A percentile compares a stretch with the other conserved stretches of the same genome.
These are phyloP conservation scores for Calephelis nemesis DNA, from an alignment of 1,140 invertebrate genomes.

Conservation along the genomic window DNA sequence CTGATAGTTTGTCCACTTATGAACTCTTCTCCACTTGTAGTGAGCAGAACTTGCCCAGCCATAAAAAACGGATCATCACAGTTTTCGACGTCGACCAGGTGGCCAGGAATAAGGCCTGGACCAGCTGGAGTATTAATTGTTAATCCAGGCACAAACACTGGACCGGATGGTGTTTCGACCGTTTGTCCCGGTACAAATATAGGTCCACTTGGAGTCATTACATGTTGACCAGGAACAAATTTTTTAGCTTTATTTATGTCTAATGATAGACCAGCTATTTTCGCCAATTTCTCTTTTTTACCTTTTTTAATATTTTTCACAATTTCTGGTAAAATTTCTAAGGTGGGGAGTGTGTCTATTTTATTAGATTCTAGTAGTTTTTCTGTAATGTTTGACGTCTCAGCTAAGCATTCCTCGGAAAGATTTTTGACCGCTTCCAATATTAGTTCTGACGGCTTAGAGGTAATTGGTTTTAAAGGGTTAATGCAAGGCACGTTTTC, in stretches of 20 bases:
- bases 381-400: constrained; percentile 80
- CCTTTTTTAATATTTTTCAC: constrained; percentile 83
- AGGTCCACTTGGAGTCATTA: constrained; percentile 84
- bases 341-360: constrained; percentile 80
- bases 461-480: constrained; percentile 80
- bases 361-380: constrained; percentile 78
- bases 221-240: constrained; percentile 84
- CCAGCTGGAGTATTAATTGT: constrained; percentile 84
- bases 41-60: constrained; percentile 83
- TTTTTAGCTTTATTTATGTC: constrained; percentile 83
- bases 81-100: constrained; percentile 81
- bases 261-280: constrained; percentile 82
- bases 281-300: constrained; percentile 79
- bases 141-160: constrained; percentile 86
- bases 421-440: constrained; percentile 77
- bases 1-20: constrained; percentile 84
- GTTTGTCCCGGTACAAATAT: constrained; percentile 88
- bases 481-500: constrained; percentile 82
- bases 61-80: constrained; percentile 82
- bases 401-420: constrained; percentile 76
- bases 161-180: constrained; percentile 83
- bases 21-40: constrained; percentile 82
- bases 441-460: constrained; percentile 75
- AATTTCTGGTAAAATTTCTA: constrained; percentile 83
- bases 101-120: constrained; percentile 84